Evolutionary conservation across 64 coral and sea anemone genomes (phyloP), one percentile per base, ranked within the genome.

Genomic region (Pocillopora verrucosa): DNA sequence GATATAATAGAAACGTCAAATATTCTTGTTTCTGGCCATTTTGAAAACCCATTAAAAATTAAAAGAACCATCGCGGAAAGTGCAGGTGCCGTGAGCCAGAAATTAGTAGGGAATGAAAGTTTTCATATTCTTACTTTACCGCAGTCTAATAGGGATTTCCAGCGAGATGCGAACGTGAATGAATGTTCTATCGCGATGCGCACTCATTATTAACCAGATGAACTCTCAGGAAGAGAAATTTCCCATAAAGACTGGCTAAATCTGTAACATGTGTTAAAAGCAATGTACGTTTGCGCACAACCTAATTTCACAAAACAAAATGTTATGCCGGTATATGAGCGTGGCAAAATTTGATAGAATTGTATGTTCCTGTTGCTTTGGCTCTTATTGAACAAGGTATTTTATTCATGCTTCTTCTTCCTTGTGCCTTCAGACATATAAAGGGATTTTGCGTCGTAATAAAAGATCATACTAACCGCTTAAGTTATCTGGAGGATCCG

Each of bases 401-500:
- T 25, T 68, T 19, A 58, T 82, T 75, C 3, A 51, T 51, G 41
- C 41, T 65, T 62, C 41, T 36, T 57, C 13, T 70, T 69, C n/a
- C 67, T 58, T 45, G 16, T 41, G 56, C 77, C 38, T 84, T 14
- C 24, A 60, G 34, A 24, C 34, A 60, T 19, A 77, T 36, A 57
- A 88, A 89, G 70, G 65, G 63, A 34, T 89, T 84, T 93, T 30
- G 85, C 74, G n/a, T 56, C 56, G 82, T 72, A 57, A 72, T 25
- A 89, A 93, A 93, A 89, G 70, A 13, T 59, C 83, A 61, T 79
- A 90, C 95, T 82, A 87, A 96, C 95, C 95, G 87, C 91, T 83
- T 76, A 96, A 59, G 78, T 93, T 96, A 83, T 96, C 95, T 73
- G 95, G 95, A 72, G 95, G 95, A 67, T 96, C 95, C 12, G 95